Evolutionary conservation across 2,888 invertebrate species (phyloP), one percentile per base, ranked within the genome.

Genomic region (Drosophila maculinotata): DNA sequence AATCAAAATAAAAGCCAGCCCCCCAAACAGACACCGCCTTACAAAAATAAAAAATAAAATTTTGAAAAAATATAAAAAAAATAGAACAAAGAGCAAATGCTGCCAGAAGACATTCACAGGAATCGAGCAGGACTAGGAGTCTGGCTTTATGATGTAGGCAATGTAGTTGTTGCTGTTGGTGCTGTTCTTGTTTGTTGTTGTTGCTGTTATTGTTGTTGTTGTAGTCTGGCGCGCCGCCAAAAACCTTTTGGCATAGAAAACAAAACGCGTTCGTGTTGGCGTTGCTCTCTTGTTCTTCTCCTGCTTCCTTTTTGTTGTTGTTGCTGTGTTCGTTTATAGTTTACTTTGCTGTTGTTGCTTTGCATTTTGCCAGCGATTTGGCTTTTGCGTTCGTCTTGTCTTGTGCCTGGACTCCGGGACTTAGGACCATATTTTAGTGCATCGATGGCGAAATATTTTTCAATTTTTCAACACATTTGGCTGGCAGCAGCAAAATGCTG

Each of bases 401-500:
- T 51, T 54, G 48, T 14, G 28, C 52, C 48, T 51, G 53, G 31
- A 33, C 26, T 26, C 7, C 36, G 56, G 25, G n/a, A 9, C 30
- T 59, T 20, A 33, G 56, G 49, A 79, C 74, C 81, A 82, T 82
- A 82, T 80, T 86, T 82, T 80, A 82, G 83, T 71, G 71, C 81
- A 86, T 82, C 86, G 81, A 82, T 72, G 74, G 78, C 77, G 80
- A 86, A 82, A 82, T 86, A 86, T 82, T 82, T 81, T 82, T 82
- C 83, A 86, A 79, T 82, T 82, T 82, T 82, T 82, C 81, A 82
- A 86, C 81, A 86, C 80, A 81, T 81, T 81, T 81, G 86, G 81
- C 86, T 86, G 80, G 80, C 74, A 83, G 69, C 77, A 76, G 80
- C 86, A 83, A 81, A 81, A 86, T 60, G 83, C 69, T 83, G 86